A percentile compares a stretch with the other conserved stretches of the same genome.
Evolutionary conservation across 2,888 invertebrate species (phyloP).

Genomic region (Aphodius granarius): DNA sequence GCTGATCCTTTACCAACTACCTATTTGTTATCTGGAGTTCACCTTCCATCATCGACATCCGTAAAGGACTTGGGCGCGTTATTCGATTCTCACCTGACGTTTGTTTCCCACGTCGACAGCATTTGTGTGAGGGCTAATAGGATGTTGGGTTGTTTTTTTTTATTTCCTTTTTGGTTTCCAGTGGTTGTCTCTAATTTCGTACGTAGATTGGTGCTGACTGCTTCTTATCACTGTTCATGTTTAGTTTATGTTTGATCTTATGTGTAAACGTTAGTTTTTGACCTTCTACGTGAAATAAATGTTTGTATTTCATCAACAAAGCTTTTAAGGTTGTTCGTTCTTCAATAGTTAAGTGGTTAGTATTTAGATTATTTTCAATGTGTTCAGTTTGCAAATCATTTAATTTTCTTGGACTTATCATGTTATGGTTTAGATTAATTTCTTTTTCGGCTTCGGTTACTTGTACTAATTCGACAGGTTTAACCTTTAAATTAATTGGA

Average conservation of each 20-base stretch:
- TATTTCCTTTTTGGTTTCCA: slow-evolving; percentile 16
- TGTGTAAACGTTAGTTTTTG: slow-evolving; percentile 16
- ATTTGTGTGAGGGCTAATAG: no score
- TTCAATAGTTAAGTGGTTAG: not conserved
- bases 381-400: not conserved
- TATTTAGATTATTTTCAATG: not conserved
- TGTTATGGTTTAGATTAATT: slow-evolving; percentile 1
- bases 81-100: no score
- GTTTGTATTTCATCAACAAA: slow-evolving; percentile 5
- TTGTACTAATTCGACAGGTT: not conserved
- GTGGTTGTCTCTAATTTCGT: slow-evolving; percentile 9
- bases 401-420: not conserved
- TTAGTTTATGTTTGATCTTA: slow-evolving; percentile 13
- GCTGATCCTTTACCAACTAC: no score
- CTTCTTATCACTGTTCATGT: slow-evolving; percentile 7
- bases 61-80: no score
- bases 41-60: no score
- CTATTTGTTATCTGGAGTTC: no score
- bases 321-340: slow-evolving; percentile 6
- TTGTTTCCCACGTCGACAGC: no score
- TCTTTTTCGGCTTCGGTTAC: not conserved
- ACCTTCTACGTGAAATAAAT: slow-evolving; percentile 15
- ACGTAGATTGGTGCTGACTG: not conserved
- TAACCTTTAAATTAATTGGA: not conserved
- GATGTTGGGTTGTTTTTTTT: no score